These are phyloP conservation scores for Ceratotherium simum DNA, from an alignment of 2,113 vertebrate genomes.

Conservation along the genomic window DNA sequence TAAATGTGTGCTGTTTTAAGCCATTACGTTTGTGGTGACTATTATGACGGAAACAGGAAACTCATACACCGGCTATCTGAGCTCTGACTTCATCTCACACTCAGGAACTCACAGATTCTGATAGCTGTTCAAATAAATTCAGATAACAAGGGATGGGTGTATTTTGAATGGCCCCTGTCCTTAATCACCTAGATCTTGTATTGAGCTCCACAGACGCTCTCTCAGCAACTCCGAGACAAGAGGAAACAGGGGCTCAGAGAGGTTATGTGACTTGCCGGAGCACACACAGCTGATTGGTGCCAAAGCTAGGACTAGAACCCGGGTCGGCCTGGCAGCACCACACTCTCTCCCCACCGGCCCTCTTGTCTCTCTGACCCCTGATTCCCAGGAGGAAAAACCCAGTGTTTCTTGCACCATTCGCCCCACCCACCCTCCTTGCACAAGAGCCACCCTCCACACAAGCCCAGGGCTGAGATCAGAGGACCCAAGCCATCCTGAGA, in stretches of 20 bases:
- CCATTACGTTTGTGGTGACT: rapidly evolving
- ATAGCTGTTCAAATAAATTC: neutral
- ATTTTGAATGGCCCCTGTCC: neutral
- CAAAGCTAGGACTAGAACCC: neutral
- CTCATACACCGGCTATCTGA: neutral
- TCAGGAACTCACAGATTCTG: neutral
- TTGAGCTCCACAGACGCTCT: rapidly evolving
- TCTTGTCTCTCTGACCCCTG: neutral
- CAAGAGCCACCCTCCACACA: neutral
- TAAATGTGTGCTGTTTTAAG: neutral
- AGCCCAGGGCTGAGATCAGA: neutral
- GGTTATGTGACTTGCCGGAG: neutral
- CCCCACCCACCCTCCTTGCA: neutral
- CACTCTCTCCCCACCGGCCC: neutral
- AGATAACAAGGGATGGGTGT: neutral
- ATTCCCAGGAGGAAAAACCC: neutral
- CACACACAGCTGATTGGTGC: neutral
- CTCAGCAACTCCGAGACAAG: neutral
- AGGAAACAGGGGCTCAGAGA: neutral
- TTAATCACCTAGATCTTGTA: neutral
- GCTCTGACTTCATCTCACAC: neutral
- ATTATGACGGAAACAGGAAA: neutral
- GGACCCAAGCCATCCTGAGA: neutral
- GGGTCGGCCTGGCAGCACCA: neutral
- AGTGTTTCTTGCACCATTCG: neutral